Evolutionary conservation across 2,797 vertebrate species (phyloP).

Genomic region (Nannoperca australis): DNA sequence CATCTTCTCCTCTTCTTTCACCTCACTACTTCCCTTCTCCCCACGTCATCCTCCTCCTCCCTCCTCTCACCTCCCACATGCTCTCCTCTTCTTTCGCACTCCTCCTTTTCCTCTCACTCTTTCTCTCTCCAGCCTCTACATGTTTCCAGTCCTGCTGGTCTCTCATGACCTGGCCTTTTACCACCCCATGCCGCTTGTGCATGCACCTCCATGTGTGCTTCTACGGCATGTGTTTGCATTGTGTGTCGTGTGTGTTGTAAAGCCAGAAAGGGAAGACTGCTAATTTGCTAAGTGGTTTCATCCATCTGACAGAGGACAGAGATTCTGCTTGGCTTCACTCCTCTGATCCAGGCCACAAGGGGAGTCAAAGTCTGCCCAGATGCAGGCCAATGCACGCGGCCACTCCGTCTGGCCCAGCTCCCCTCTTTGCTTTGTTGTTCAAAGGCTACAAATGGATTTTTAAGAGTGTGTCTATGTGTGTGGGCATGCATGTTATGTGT

Average conservation of each 20-base stretch:
- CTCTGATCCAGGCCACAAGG: conserved; percentile 63
- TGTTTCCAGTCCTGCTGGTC: conserved; percentile 47
- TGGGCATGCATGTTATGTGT: conserved; percentile 7
- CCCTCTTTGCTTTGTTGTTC: conserved; percentile 49
- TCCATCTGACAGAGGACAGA: conserved; percentile 60
- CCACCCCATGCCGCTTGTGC: conserved; percentile 13
- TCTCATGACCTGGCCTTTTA: conserved; percentile 60
- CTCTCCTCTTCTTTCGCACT: conserved; percentile 34
- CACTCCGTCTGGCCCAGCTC: conserved; percentile 25
- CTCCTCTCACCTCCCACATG: conserved; percentile 29
- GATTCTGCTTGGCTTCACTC: conserved; percentile 71
- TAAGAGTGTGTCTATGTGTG: conserved; percentile 18
- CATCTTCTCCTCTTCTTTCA: conserved; percentile 29
- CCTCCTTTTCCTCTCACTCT: conserved; percentile 18
- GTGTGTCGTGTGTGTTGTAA: conserved; percentile 48
- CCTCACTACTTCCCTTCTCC: conserved; percentile 21
- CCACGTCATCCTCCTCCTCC: conserved; percentile 37
- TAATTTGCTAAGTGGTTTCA: conserved; percentile 77
- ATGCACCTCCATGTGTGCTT: conserved; percentile 34
- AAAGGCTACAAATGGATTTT: conserved; percentile 61
- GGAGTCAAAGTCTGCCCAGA: conserved; percentile 51
- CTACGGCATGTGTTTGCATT: conserved; percentile 21
- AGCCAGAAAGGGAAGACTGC: conserved; percentile 46
- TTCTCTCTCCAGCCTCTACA: conserved; percentile 37
- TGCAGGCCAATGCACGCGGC: conserved; percentile 26